phyloP scores from a whole-genome alignment of 1,140 invertebrate species.

The Hylaeus anthracinus region DNA sequence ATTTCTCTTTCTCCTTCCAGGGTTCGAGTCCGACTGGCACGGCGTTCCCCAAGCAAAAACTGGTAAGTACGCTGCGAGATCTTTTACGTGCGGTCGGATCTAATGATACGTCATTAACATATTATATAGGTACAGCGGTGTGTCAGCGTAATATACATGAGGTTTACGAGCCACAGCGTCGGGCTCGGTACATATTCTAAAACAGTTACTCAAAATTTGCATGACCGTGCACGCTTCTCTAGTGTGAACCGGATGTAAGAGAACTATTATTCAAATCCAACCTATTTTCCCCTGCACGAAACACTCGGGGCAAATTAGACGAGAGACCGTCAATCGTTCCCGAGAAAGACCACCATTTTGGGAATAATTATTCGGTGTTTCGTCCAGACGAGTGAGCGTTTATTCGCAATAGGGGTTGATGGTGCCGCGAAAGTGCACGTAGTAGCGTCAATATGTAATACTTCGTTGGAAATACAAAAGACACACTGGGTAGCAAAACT shows the following conservation, averaged over 20 bases:
- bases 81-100: conserved; percentile 10
- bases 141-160: conserved; percentile 19
- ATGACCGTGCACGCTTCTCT: conserved; percentile 45
- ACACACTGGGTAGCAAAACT: too few species aligned
- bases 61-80: conserved; percentile 9
- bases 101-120: conserved; percentile 50
- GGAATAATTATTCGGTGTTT: conserved; percentile 12
- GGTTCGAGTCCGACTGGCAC: too few species aligned
- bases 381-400: background rate
- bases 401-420: background rate
- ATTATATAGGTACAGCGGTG: conserved; percentile 24
- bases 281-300: conserved; percentile 57
- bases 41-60: background rate
- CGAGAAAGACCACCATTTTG: conserved; percentile 9
- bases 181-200: conserved; percentile 43
- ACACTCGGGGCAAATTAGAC: conserved; percentile 47
- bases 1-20: too few species aligned
- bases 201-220: conserved; percentile 62
- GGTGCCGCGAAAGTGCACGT: background rate
- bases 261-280: conserved; percentile 60
- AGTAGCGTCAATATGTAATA: background rate
- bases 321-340: conserved; percentile 28
- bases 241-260: conserved; percentile 36
- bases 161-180: conserved; percentile 31
- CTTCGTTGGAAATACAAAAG: background rate